Base-by-base conservation (phyloP, 2,888 invertebrate species). In the Caradrina kadenii region DNA sequence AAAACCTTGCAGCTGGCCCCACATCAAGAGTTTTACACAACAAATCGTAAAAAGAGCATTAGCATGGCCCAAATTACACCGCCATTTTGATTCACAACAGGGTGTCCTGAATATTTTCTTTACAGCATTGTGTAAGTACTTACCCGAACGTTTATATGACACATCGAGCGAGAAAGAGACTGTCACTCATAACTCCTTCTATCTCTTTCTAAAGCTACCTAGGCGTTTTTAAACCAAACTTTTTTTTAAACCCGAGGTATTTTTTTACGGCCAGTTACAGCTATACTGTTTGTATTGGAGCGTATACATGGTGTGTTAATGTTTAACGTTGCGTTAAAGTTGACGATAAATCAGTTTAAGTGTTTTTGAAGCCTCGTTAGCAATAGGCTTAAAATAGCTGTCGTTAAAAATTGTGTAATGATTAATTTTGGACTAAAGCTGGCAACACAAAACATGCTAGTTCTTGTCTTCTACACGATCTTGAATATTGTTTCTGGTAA, bases 31-130 rank as follows among this genome's bases (percentile, higher is more conserved):
- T 85, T 87, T 89, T 88, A 87, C 88, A 89, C 86, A 89, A 86
- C 87, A 80, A 84, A 84, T 91, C 93, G 92, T 93, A 93, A 93
- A 93, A 93, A 89, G 87, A 85, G 87, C 92, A 92, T 92, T 91
- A 91, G 86, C 80, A 81, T 79, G 87, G 83, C 86, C 91, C 78
- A 87, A 89, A 91, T 92, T 76, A 69, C 88, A 81, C 79, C 80
- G 79, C 77, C 85, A 86, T 86, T 81, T 84, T 82, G 82, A 82
- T 78, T 31, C 79, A 81, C 79, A 81, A 85, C 80, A 83, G 80
- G 81, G 77, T 83, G 82, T 87, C 87, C 67, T 77, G 78, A 87
- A 89, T 79, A 78, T 76, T 79, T 83, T 84, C 77, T 82, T 66
- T 59, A 63, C 63, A 22, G 19, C 55, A 62, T 49, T 61, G 26